These are phyloP conservation scores for Drosophila rubida DNA, from an alignment of 2,888 invertebrate genomes.

Conservation along the genomic window DNA sequence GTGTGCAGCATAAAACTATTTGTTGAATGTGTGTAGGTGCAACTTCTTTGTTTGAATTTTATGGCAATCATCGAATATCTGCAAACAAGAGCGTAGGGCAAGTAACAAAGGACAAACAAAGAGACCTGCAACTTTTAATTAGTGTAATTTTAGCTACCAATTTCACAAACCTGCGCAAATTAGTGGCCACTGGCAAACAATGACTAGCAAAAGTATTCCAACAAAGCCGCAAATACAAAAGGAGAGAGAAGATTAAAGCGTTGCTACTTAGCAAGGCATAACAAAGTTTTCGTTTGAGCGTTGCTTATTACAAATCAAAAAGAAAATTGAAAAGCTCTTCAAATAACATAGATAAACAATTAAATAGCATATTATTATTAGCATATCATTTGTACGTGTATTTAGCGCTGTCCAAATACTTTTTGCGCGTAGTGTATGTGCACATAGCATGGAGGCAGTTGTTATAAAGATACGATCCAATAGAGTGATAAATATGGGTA, in stretches of 20 bases:
- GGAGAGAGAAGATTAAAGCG: background rate
- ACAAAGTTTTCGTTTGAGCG: no score
- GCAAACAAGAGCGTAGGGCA: background rate
- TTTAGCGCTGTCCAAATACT: background rate
- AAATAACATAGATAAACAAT: no score
- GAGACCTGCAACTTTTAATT: constrained; percentile 9
- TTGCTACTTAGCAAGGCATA: background rate
- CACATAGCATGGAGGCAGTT: background rate
- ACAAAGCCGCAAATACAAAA: background rate
- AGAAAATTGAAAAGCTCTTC: no score
- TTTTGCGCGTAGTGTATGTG: background rate
- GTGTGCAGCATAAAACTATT: background rate
- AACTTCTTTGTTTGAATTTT: background rate
- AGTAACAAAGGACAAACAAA: background rate
- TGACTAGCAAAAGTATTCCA: background rate
- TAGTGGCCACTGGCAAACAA: background rate
- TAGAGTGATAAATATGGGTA: constrained; percentile 10
- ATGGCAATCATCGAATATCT: background rate
- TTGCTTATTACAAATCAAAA: no score
- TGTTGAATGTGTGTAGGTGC: no score
- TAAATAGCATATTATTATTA: no score
- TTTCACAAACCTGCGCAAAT: constrained; percentile 10
- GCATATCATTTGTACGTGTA: no score
- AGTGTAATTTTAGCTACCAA: constrained; percentile 1
- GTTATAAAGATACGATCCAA: constrained; percentile 5